These are phyloP conservation scores for Muntiacus reevesi DNA, from an alignment of 2,113 vertebrate species.

Conservation along the genomic window DNA sequence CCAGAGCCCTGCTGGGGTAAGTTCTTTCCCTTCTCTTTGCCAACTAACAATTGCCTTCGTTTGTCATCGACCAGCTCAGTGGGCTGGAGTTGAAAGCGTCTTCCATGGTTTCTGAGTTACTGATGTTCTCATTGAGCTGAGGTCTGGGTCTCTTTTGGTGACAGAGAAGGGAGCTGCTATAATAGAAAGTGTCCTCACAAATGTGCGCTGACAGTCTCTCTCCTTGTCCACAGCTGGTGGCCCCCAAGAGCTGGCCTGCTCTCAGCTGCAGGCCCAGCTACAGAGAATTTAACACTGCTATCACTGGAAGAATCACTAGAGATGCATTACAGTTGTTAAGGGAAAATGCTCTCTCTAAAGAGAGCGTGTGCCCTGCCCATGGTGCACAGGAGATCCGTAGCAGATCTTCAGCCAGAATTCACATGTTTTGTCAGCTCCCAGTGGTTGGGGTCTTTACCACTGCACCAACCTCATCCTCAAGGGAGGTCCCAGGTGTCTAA, in stretches of 20 bases:
- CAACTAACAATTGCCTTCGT: neutral
- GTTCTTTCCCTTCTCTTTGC: neutral
- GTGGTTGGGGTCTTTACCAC: neutral
- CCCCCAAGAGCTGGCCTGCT: neutral
- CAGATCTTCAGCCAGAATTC: neutral
- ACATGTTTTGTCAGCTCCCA: neutral
- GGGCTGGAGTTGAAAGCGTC: neutral
- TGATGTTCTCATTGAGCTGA: neutral
- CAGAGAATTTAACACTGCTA: neutral
- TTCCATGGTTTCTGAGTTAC: neutral
- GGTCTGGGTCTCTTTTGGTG: neutral
- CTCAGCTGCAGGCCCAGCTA: neutral
- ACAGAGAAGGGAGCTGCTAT: neutral
- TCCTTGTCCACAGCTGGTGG: neutral
- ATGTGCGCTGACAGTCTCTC: fast-evolving
- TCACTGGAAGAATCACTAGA: too few relatives aligned
- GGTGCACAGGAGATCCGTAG: fast-evolving
- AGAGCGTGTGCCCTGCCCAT: fast-evolving
- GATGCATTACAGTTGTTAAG: too few relatives aligned
- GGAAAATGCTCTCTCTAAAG: neutral
- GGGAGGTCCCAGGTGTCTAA: neutral
- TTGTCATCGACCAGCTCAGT: fast-evolving
- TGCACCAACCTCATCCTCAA: fast-evolving
- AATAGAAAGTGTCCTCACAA: neutral
- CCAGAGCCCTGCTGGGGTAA: fast-evolving